A percentile compares a stretch with the other conserved stretches of the same genome.
These are phyloP conservation scores for Asarcornis scutulata DNA, from an alignment of 2,113 vertebrate species.

Conservation along the genomic window DNA sequence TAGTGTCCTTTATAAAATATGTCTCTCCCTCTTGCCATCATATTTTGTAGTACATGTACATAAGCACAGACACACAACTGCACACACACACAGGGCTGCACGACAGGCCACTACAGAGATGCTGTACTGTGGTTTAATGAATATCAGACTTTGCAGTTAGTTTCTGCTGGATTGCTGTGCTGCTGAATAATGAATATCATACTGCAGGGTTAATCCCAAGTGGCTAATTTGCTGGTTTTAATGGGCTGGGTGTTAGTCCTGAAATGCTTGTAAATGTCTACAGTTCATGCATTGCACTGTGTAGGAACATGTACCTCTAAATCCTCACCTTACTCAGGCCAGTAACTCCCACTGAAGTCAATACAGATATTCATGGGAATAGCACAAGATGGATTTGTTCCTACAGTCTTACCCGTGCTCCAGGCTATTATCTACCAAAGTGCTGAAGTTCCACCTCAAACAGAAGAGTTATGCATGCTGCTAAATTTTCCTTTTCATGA, in stretches of 20 bases:
- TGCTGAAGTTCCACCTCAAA: background rate
- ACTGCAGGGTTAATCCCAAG: slow-evolving; percentile 35
- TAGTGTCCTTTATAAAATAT: slow-evolving; percentile 9
- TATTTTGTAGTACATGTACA: background rate
- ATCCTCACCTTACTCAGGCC: background rate
- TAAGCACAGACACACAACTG: background rate
- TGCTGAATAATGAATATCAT: slow-evolving; percentile 55
- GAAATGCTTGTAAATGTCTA: slow-evolving; percentile 32
- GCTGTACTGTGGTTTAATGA: slow-evolving; percentile 42
- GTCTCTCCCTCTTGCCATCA: background rate
- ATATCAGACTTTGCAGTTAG: slow-evolving; percentile 46
- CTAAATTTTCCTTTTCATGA: background rate
- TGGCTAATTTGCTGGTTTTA: slow-evolving; percentile 50
- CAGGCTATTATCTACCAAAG: background rate
- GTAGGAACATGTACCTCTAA: slow-evolving; percentile 7
- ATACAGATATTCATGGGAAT: background rate
- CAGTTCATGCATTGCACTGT: background rate
- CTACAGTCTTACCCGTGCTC: background rate
- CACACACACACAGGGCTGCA: background rate
- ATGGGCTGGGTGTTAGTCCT: slow-evolving; percentile 31
- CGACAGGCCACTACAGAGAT: background rate
- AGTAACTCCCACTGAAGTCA: background rate
- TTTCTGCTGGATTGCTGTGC: background rate
- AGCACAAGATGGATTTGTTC: background rate
- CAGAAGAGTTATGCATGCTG: background rate